Percentiles rank a stretch among this genome's conserved stretches.
phyloP scores from a whole-genome alignment of 2,888 invertebrate genomes.

The Eurois occulta region DNA sequence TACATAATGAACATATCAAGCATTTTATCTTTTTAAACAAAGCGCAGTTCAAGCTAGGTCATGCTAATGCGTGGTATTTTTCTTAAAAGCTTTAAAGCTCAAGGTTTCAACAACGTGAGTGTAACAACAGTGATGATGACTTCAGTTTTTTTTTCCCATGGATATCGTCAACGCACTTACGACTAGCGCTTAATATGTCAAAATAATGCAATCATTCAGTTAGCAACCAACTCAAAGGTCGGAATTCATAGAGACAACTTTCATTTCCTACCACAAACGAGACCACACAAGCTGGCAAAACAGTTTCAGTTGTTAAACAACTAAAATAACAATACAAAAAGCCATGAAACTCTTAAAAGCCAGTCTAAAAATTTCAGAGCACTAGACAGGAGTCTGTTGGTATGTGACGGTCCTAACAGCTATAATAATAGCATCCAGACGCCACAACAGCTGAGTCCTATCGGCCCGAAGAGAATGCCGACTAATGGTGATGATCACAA shows the following conservation, averaged over 20 bases:
- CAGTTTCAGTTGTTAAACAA: constrained; percentile 20
- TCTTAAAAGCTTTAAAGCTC: constrained; percentile 2
- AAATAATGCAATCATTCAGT: background rate
- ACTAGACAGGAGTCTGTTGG: constrained; percentile 31
- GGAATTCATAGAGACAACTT: background rate
- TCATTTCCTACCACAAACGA: constrained; percentile 16
- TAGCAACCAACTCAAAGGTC: background rate
- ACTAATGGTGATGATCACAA: constrained; percentile 65
- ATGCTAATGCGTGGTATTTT: background rate
- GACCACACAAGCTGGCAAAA: constrained; percentile 30
- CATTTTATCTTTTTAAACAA: constrained; percentile 45
- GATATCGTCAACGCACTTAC: background rate
- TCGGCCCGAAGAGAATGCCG: constrained; percentile 49
- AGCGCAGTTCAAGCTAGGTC: constrained; percentile 2
- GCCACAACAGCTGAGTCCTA: constrained; percentile 70
- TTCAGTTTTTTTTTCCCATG: background rate
- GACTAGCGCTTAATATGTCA: background rate
- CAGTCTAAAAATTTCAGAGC: constrained; percentile 28
- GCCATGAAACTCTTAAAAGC: constrained; percentile 17
- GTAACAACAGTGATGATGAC: background rate
- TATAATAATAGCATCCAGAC: constrained; percentile 71
- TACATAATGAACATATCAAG: constrained; percentile 40
- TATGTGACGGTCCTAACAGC: constrained; percentile 59
- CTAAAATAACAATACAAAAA: constrained; percentile 23
- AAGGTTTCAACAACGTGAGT: background rate